Evolutionary conservation across 2,888 invertebrate species (phyloP), one percentile per base, ranked within the genome.

Genomic region (Drosophila emarginata): DNA sequence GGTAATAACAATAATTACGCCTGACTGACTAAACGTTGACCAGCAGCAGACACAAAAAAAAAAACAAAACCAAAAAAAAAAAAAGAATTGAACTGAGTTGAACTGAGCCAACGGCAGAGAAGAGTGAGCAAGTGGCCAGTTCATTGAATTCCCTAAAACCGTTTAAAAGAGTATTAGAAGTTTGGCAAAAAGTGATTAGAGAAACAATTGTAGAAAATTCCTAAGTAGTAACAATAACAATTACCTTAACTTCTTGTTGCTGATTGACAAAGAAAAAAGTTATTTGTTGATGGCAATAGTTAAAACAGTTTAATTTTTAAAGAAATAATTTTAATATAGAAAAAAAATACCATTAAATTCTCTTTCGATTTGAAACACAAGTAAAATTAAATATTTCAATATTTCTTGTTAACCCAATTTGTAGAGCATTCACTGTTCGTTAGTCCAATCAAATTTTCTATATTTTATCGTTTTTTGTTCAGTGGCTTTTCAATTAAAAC

Each of bases 1-100:
- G 84, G 84, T 88, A 84, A 84, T 84, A 84, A 84, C 84, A 84
- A 84, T 84, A 84, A 84, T 84, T 84, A 84, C 84, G 88, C 81
- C 79, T 88, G 81, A 77, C 79, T 84, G 88, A 77, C 88, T 82
- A 87, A 82, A 82, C 83, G 80, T 57, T 82, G 79, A 85, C 86
- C 81, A 85, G 72, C 79, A 66, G 74, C 74, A 77, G 39, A 36
- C 4, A 28, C n/a, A 50, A n/a, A 61, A 21, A 61, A 54, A 36
- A 37, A n/a, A n/a, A n/a, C n/a, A n/a, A n/a, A n/a, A n/a, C n/a
- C n/a, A n/a, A n/a, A n/a, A 64, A 56, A 76, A 68, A 72, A 39
- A 69, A 53, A 58, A 77, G 66, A 26, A 26, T 26, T 26, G 83
- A 68, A 82, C 66, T 79, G 80, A 32, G 6, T 5, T 26, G 83